Evolutionary conservation across 2,113 vertebrate genomes (phyloP).

Genomic region (Phoenicopterus ruber): DNA sequence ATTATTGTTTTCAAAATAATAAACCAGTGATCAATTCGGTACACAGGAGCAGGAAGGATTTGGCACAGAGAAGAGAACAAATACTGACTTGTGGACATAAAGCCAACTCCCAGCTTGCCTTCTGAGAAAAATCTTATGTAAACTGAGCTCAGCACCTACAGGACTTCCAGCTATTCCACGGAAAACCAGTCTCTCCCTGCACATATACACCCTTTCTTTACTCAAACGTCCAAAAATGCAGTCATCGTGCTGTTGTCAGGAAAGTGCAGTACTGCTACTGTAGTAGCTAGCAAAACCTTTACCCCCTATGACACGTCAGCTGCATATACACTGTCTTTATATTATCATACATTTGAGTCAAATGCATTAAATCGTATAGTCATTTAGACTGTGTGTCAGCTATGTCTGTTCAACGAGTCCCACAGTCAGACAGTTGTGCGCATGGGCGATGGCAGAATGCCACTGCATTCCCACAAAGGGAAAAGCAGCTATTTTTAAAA

Average conservation of each 20-base stretch:
- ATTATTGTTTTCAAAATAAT: conserved; percentile 27
- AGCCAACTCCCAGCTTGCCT: conserved; percentile 1
- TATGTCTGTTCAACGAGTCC: neutral
- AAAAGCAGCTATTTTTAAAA: conserved; percentile 27
- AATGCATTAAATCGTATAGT: neutral
- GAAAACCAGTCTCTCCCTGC: conserved; percentile 39
- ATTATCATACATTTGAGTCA: neutral
- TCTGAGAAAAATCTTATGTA: conserved; percentile 60
- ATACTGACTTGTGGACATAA: neutral
- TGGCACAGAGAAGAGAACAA: neutral
- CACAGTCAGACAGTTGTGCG: neutral
- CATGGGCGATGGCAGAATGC: neutral
- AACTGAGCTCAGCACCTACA: conserved; percentile 45
- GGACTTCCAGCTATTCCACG: conserved; percentile 22
- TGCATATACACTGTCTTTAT: neutral
- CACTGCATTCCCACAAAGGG: neutral
- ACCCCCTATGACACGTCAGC: neutral
- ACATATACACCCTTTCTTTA: conserved; percentile 54
- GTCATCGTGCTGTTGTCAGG: neutral
- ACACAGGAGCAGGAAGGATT: neutral
- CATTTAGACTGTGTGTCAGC: neutral
- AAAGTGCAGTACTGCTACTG: neutral
- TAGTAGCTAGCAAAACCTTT: neutral
- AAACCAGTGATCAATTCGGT: neutral
- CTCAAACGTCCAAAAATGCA: conserved; percentile 32